Base-by-base conservation (phyloP, 2,113 vertebrate species). In the Ceyx melanurus region DNA sequence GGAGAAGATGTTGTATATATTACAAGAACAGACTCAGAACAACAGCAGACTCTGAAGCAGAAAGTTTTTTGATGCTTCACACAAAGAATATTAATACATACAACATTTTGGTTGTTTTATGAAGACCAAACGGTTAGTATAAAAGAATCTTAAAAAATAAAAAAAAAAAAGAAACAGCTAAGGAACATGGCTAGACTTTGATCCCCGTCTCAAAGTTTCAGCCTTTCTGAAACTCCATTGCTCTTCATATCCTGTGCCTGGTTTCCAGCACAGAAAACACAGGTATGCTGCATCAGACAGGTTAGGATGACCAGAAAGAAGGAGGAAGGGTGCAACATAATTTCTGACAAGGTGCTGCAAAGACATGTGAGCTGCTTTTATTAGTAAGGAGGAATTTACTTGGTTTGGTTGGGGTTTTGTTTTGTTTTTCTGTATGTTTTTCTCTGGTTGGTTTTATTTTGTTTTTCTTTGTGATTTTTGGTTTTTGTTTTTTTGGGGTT, bases 71-170 rank as follows among this genome's bases (percentile, higher is more conserved):
- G 20, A 71, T 72, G 53, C 20, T 90, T 86, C 19, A 78, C 60
- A 15, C 26, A 64, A 83, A 90, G 37, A 84, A 29, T 68, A 82
- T 65, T 82, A 68, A 82, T 37, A 22, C 5, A 65, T 78, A 50
- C 13, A 75, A 37, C 4, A 71, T 74, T 92, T 62, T 60, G 15
- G 29, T 56, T 70, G 25, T 43, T 90, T 92, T 58, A 79, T 73
- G 43, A 80, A 60, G 57, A 51, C 29, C 73, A 94, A 96, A 70
- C 67, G 19, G 29, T 53, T 89, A 66, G n/a, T 62, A 84, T 73
- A 76, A 84, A 88, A 76, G 50, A 46, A 54, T 35, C 4, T 76
- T 53, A 15, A 48, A 65, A 37, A 37, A 37, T 37, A 37, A 37
- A 37, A 37, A 37, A 37, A 82, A 76, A 45, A 26, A 10, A 21